These are phyloP conservation scores for Seira musarum DNA, from an alignment of 2,888 invertebrate species.

Conservation along the genomic window DNA sequence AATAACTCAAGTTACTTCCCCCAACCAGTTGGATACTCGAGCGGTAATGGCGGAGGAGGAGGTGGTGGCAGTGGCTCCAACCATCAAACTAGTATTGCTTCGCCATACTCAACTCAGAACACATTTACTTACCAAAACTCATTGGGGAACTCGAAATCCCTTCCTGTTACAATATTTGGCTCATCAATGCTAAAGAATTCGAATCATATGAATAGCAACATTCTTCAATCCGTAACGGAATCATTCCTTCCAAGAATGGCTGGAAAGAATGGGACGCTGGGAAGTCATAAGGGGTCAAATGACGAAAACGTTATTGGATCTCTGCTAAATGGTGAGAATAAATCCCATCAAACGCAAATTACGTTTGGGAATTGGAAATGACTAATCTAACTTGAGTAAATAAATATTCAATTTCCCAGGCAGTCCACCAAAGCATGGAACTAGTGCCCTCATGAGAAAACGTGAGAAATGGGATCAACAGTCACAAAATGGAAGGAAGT, in stretches of 20 bases:
- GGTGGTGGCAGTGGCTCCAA: slow-evolving; percentile 4
- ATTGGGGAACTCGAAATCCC: slow-evolving; percentile 56
- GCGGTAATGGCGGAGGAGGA: neutral
- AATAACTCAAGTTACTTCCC: slow-evolving; percentile 58
- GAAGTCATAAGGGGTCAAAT: slow-evolving; percentile 27
- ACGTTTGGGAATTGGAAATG: too few relatives aligned
- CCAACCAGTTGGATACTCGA: slow-evolving; percentile 37
- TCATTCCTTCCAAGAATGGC: slow-evolving; percentile 67
- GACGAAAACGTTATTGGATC: slow-evolving; percentile 49
- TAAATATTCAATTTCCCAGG: too few relatives aligned
- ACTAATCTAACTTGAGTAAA: too few relatives aligned
- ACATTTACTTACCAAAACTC: slow-evolving; percentile 55
- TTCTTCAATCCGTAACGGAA: slow-evolving; percentile 38
- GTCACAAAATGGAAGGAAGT: slow-evolving; percentile 42
- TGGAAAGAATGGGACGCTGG: slow-evolving; percentile 42
- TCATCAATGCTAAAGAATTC: slow-evolving; percentile 59
- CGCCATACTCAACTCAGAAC: slow-evolving; percentile 25
- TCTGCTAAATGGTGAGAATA: slow-evolving; percentile 41
- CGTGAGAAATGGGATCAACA: slow-evolving; percentile 52
- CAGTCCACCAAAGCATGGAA: slow-evolving; percentile 62
- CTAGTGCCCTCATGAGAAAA: slow-evolving; percentile 47
- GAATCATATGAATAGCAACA: slow-evolving; percentile 50
- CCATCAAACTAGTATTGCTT: neutral
- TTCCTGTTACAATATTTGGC: slow-evolving; percentile 63
- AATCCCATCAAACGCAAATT: neutral